Evolutionary conservation across 1,140 invertebrate species (phyloP).

Genomic region (Drosophila serrata): DNA sequence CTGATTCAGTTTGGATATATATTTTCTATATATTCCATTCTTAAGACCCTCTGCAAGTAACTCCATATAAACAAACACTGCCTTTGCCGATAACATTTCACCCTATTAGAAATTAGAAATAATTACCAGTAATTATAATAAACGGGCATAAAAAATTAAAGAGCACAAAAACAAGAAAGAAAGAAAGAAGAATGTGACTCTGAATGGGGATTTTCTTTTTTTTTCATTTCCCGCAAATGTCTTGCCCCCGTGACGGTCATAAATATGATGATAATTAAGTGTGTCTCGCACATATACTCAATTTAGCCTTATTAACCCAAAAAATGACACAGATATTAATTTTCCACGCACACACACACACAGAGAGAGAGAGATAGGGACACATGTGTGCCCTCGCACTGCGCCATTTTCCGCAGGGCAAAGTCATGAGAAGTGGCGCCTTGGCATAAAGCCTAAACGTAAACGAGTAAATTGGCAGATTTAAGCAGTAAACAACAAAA

Average conservation of each 20-base stretch:
- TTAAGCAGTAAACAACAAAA: conserved; percentile 83
- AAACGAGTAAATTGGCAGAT: conserved; percentile 84
- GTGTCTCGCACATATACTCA: conserved; percentile 80
- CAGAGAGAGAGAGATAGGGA: background rate
- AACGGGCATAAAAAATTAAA: conserved; percentile 40
- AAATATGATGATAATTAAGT: conserved; percentile 84
- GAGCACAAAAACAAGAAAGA: background rate
- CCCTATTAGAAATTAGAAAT: conserved; percentile 25
- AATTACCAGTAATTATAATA: conserved; percentile 54
- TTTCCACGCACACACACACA: conserved; percentile 44
- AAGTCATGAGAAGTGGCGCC: conserved; percentile 22
- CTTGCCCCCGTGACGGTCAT: conserved; percentile 50
- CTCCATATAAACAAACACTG: too few species aligned
- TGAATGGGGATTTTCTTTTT: background rate
- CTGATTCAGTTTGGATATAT: too few species aligned
- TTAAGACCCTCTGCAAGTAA: too few species aligned
- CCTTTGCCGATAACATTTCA: conserved; percentile 6
- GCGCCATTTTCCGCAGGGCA: conserved; percentile 8
- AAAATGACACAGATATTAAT: conserved; percentile 84
- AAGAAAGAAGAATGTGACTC: background rate
- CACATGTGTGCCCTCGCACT: conserved; percentile 12
- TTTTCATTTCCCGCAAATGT: conserved; percentile 12
- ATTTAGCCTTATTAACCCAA: conserved; percentile 82
- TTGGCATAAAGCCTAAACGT: conserved; percentile 76
- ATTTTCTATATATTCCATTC: background rate